Base-by-base conservation (phyloP, 2,113 vertebrate species). In the Trochalopteron elliotii region DNA sequence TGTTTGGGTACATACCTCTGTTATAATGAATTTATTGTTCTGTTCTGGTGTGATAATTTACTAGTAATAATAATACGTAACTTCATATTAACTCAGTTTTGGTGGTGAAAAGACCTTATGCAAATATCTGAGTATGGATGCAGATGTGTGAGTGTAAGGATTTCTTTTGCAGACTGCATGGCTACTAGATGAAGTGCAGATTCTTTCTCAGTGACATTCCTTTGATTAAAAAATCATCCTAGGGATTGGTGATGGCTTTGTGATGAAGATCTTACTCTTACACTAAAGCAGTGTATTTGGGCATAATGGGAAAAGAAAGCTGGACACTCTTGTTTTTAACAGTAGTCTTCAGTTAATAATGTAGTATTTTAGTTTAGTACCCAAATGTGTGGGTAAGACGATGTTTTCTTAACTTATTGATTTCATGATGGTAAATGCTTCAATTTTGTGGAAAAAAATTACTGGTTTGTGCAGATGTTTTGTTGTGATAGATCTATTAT, bases 401-500 rank as follows among this genome's bases (percentile, higher is more conserved):
- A 19, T 90, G 42, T 97, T 98, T 98, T 98, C 94, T 77, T 97
- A 97, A 95, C 82, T 96, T 98, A 98, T 19, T 98, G 97, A 98
- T 98, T 98, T 98, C 96, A 95, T 97, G 87, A 95, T 97, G 75
- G 80, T 96, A 91, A 97, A 97, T 85, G 82, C 95, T 95, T 97
- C 63, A 79, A 60, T 97, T 96, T 96, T 97, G 52, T 94, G 82
- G 94, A 91, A 97, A 97, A 97, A 97, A 98, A 98, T 96, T 96
- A 97, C 94, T 77, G 98, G 97, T 99, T 98, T 98, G 98, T 99
- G 98, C 98, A 98, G 98, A 98, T 98, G 98, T 99, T 99, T 99
- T 98, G 98, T 98, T 98, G 98, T 99, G 99, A 99, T 99, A 98
- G 98, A 99, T 99, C 99, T 99, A 99, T 99, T 99, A 99, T 99